These are phyloP conservation scores for Elegia similella DNA, from an alignment of 2,888 invertebrate species.

Conservation along the genomic window DNA sequence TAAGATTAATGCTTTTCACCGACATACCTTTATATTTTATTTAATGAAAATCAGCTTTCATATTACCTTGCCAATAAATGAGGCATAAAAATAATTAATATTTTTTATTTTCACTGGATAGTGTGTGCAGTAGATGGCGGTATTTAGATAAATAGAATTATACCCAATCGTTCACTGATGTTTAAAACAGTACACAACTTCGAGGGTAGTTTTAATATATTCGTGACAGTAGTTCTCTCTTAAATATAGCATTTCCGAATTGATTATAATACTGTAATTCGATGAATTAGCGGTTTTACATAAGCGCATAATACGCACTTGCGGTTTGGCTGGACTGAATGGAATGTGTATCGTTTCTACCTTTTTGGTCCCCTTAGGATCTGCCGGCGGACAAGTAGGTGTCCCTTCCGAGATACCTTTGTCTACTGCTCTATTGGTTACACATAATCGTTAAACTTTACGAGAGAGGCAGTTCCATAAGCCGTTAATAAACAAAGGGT, in stretches of 20 bases:
- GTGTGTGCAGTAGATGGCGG: conserved; percentile 7
- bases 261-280: neutral
- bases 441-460: no score
- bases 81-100: conserved; percentile 45
- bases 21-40: conserved; percentile 53
- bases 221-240: neutral
- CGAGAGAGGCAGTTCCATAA: no score
- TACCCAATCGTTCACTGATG: neutral
- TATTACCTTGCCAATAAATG: conserved; percentile 53
- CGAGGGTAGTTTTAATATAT: neutral
- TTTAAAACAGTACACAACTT: neutral
- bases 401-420: no score
- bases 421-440: no score
- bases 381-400: no score
- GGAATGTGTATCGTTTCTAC: neutral
- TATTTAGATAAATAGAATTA: neutral
- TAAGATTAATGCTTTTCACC: conserved; percentile 66
- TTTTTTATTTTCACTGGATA: conserved; percentile 35
- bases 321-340: neutral
- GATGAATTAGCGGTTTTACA: neutral
- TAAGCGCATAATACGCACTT: neutral
- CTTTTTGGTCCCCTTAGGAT: no score
- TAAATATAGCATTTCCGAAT: neutral
- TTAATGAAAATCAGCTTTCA: conserved; percentile 41
- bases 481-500: no score